A percentile compares a stretch with the other conserved stretches of the same genome.
These are phyloP conservation scores for Phalera bucephala DNA, from an alignment of 2,888 invertebrate genomes.

Conservation along the genomic window DNA sequence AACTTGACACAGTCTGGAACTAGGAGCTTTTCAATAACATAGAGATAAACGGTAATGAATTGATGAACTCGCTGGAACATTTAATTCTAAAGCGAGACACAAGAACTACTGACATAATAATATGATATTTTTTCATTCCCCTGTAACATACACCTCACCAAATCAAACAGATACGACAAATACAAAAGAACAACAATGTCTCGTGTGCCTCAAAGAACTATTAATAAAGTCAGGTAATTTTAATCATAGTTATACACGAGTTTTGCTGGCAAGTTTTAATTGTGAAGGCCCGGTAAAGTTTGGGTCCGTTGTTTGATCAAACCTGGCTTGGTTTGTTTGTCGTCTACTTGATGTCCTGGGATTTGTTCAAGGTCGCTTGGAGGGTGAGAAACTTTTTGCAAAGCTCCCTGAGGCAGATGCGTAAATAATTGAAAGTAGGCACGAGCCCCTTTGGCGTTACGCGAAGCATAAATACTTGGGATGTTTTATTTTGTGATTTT, in stretches of 20 bases:
- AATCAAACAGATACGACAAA: not conserved
- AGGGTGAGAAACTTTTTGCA: conserved; percentile 13
- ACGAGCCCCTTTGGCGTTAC: too few relatives aligned
- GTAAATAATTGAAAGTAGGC: conserved; percentile 4
- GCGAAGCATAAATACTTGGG: too few relatives aligned
- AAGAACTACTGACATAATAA: too few relatives aligned
- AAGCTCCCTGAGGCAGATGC: conserved; percentile 6
- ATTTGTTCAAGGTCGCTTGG: too few relatives aligned
- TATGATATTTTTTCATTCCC: too few relatives aligned
- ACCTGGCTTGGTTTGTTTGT: conserved; percentile 15
- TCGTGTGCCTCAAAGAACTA: conserved; percentile 7
- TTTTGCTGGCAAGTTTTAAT: conserved; percentile 18
- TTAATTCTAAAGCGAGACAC: too few relatives aligned
- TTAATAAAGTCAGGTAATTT: conserved; percentile 18
- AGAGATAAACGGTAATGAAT: too few relatives aligned
- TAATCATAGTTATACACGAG: conserved; percentile 15
- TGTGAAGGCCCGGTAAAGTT: conserved; percentile 8
- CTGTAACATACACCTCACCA: not conserved
- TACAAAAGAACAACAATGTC: conserved; percentile 7
- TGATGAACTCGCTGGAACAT: too few relatives aligned
- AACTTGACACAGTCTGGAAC: too few relatives aligned
- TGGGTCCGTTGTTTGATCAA: conserved; percentile 10
- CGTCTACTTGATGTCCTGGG: conserved; percentile 6
- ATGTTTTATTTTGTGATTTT: too few relatives aligned
- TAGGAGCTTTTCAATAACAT: too few relatives aligned